phyloP scores from a whole-genome alignment of 2,797 vertebrate species.

The Anas capensis region DNA sequence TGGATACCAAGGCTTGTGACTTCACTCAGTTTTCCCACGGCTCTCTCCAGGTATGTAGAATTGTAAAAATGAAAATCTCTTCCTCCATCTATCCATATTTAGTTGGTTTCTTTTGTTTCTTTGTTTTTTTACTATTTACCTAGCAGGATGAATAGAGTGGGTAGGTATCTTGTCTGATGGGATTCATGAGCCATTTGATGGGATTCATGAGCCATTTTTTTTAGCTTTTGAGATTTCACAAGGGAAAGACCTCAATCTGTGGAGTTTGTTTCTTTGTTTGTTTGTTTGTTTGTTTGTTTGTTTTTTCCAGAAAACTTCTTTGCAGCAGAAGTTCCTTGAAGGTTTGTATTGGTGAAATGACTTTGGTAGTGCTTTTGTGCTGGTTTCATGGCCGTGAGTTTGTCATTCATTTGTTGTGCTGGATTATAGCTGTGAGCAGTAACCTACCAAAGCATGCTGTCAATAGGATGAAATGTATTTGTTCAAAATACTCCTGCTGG shows the following conservation, averaged over 20 bases:
- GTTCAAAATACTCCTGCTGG: not conserved
- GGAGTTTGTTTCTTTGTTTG: not conserved
- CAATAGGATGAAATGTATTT: not conserved
- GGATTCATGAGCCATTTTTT: not conserved
- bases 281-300: too few relatives aligned
- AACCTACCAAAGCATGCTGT: not conserved
- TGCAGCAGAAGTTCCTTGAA: not conserved
- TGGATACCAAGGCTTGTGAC: not conserved
- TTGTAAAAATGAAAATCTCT: not conserved
- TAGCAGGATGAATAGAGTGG: not conserved
- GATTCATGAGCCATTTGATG: not conserved
- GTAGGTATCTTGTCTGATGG: not conserved
- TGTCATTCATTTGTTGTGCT: not conserved
- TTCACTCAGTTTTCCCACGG: not conserved
- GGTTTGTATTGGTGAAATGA: not conserved
- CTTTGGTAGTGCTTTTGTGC: not conserved
- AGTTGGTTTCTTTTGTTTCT: not conserved
- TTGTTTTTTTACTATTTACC: not conserved
- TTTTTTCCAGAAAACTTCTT: not conserved
- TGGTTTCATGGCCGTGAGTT: not conserved
- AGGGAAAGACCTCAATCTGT: not conserved
- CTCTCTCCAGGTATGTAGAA: not conserved
- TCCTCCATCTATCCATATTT: not conserved
- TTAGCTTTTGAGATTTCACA: not conserved
- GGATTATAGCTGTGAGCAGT: not conserved